phyloP scores from a whole-genome alignment of 1,140 invertebrate species.

The Oryctes rhinoceros region DNA sequence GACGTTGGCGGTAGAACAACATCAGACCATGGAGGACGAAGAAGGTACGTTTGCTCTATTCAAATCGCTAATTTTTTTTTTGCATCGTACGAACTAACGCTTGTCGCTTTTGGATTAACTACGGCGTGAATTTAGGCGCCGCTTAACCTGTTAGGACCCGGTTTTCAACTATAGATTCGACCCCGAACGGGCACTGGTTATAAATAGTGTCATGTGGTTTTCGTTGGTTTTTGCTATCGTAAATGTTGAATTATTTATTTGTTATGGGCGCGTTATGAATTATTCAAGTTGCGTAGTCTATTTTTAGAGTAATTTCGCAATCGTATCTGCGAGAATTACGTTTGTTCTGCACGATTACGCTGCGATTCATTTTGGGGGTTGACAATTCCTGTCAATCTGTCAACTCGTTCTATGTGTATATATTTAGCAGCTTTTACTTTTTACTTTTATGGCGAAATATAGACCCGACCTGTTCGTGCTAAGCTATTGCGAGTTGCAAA shows the following conservation, averaged over 20 bases:
- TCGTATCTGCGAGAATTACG: too few relatives aligned
- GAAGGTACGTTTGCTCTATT: constrained; percentile 51
- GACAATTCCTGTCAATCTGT: background rate
- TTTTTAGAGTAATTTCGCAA: background rate
- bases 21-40: constrained; percentile 49
- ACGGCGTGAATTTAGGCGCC: background rate
- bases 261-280: background rate
- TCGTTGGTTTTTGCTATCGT: background rate
- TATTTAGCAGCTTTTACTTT: too few relatives aligned
- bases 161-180: background rate
- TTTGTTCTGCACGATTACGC: too few relatives aligned
- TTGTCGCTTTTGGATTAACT: background rate
- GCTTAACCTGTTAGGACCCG: background rate
- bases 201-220: constrained; percentile 44
- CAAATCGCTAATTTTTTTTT: background rate
- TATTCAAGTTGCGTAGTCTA: background rate
- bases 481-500: background rate
- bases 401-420: too few relatives aligned
- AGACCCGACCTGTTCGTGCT: too few relatives aligned
- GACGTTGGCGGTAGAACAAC: constrained; percentile 50
- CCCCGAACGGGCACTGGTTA: background rate
- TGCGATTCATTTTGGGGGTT: background rate
- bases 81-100: background rate
- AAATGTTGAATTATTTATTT: constrained; percentile 23
- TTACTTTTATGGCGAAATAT: too few relatives aligned